These are phyloP conservation scores for Rhombomys opimus DNA, from an alignment of 2,113 vertebrate genomes.

Conservation along the genomic window DNA sequence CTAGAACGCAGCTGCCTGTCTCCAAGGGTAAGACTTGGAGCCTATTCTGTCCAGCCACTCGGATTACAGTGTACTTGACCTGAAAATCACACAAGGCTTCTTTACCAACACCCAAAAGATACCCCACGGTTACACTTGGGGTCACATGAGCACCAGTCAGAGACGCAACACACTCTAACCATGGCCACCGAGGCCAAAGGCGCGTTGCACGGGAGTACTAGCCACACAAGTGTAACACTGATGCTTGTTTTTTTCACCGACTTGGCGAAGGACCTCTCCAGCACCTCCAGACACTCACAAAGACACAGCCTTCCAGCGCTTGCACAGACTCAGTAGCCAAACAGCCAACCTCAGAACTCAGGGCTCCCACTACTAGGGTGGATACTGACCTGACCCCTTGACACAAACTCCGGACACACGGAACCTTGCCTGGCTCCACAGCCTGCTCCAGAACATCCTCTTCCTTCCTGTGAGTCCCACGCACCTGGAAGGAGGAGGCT, in stretches of 20 bases:
- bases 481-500: neutral
- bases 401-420: neutral
- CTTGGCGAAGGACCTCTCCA: neutral
- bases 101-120: neutral
- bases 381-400: neutral
- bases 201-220: neutral
- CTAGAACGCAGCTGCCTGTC: neutral
- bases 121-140: neutral
- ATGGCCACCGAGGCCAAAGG: conserved; percentile 41
- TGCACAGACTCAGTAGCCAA: neutral
- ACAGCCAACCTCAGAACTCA: neutral
- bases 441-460: neutral
- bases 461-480: conserved; percentile 7
- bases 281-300: neutral
- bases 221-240: neutral
- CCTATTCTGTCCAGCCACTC: neutral
- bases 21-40: neutral
- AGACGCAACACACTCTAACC: neutral
- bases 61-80: conserved; percentile 10
- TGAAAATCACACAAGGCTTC: conserved; percentile 5
- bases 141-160: neutral
- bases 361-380: neutral
- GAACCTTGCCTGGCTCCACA: neutral
- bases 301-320: neutral
- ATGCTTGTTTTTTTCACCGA: too few relatives aligned